Conservation (phyloP, 2,113 vertebrate species). For the Python bivittatus region DNA sequence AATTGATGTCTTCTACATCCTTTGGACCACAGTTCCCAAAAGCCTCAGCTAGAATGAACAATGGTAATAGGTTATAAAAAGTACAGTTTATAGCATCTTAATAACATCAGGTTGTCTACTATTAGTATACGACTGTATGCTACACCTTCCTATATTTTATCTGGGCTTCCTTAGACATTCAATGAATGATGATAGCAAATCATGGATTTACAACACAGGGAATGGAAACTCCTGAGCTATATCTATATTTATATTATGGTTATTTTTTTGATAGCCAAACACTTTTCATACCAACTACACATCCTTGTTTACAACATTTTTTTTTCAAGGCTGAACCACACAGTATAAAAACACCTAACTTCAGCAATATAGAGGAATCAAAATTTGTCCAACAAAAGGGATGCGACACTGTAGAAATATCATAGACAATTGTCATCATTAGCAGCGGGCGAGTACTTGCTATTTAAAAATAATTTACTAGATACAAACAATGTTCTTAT, state of each 20-base stretch:
- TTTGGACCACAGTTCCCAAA: neutral
- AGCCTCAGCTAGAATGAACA: neutral
- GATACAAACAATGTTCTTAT: neutral
- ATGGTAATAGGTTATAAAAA: neutral
- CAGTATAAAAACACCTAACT: neutral
- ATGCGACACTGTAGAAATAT: neutral
- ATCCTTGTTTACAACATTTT: neutral
- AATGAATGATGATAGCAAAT: neutral
- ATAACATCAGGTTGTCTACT: neutral
- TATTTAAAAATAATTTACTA: neutral
- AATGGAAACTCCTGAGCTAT: neutral
- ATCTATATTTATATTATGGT: neutral
- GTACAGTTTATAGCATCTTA: neutral
- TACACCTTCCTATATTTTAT: neutral
- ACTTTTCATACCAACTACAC: neutral
- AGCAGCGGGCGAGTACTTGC: neutral
- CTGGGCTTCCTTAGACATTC: neutral
- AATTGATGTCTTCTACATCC: neutral
- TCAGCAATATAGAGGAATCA: neutral
- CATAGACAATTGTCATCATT: neutral
- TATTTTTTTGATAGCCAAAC: neutral
- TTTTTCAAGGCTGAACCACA: neutral
- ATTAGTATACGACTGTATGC: neutral
- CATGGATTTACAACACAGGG: neutral
- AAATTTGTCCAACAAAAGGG: constrained; percentile 5